Evolutionary conservation across 2,113 vertebrate genomes (phyloP).

Genomic region (Cephalopholis sonnerati): DNA sequence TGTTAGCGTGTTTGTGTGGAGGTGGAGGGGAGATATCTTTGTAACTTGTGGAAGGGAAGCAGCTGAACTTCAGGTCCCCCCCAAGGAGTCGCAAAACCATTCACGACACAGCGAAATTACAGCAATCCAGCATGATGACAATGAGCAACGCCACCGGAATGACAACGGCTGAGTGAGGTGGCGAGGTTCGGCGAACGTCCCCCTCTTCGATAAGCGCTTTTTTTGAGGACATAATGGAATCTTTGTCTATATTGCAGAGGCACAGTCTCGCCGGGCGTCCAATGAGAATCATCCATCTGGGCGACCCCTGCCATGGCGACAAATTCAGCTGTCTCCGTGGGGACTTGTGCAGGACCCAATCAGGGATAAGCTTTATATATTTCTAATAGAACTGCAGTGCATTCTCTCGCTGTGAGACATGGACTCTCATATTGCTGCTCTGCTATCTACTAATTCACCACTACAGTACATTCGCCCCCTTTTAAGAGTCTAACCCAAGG

Average conservation of each 20-base stretch:
- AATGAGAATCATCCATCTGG: slow-evolving; percentile 63
- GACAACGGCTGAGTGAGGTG: slow-evolving; percentile 31
- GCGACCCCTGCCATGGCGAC: slow-evolving; percentile 41
- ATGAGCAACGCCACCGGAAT: slow-evolving; percentile 22
- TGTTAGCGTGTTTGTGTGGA: slow-evolving; percentile 39
- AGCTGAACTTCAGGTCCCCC: background rate
- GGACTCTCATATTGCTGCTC: slow-evolving; percentile 11
- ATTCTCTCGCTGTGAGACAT: slow-evolving; percentile 33
- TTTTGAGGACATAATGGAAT: slow-evolving; percentile 60
- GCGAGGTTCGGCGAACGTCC: slow-evolving; percentile 2
- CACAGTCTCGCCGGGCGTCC: slow-evolving; percentile 11
- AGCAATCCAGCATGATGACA: slow-evolving; percentile 63
- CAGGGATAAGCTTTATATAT: slow-evolving; percentile 59
- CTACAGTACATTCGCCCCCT: background rate
- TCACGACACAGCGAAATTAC: slow-evolving; percentile 40
- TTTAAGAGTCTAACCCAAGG: background rate
- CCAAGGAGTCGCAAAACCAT: slow-evolving; percentile 4
- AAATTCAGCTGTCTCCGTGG: slow-evolving; percentile 58
- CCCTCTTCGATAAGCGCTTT: slow-evolving; percentile 33
- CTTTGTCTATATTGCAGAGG: slow-evolving; percentile 35
- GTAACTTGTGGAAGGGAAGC: slow-evolving; percentile 9
- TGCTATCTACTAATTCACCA: slow-evolving; percentile 35
- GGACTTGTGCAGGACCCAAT: slow-evolving; percentile 54
- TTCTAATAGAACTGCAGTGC: slow-evolving; percentile 48
- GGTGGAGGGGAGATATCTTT: slow-evolving; percentile 17